Evolutionary conservation across 2,888 invertebrate genomes (phyloP).

Genomic region (Blomia tropicalis): DNA sequence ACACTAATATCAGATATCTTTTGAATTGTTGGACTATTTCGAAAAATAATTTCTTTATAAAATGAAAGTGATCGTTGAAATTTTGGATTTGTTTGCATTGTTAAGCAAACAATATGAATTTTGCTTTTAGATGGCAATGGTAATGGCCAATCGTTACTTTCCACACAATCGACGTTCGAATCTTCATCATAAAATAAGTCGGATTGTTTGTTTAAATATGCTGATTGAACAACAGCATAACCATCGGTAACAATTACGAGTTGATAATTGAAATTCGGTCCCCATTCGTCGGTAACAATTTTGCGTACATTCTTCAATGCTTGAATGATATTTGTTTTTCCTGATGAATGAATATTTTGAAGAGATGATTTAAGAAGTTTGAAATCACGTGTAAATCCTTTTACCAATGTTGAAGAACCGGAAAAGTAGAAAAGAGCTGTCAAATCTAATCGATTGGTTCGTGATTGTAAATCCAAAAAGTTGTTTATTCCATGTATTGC

Average conservation of each 20-base stretch:
- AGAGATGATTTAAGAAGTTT: slow-evolving; percentile 58
- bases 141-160: slow-evolving; percentile 41
- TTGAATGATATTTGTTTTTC: slow-evolving; percentile 66
- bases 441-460: slow-evolving; percentile 53
- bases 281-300: slow-evolving; percentile 72
- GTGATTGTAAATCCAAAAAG: slow-evolving; percentile 48
- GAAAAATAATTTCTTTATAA: slow-evolving; percentile 62
- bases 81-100: slow-evolving; percentile 34
- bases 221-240: slow-evolving; percentile 11
- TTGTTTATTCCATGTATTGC: slow-evolving; percentile 50
- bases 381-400: slow-evolving; percentile 75
- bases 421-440: slow-evolving; percentile 44
- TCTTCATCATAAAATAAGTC: background rate
- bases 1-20: slow-evolving; percentile 34
- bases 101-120: slow-evolving; percentile 44
- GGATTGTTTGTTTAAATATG: background rate
- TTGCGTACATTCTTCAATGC: slow-evolving; percentile 62
- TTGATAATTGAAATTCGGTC: slow-evolving; percentile 62
- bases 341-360: slow-evolving; percentile 55
- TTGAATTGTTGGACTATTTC: slow-evolving; percentile 43
- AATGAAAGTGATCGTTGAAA: slow-evolving; percentile 46
- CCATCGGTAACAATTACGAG: slow-evolving; percentile 36
- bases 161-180: slow-evolving; percentile 28
- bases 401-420: slow-evolving; percentile 40
- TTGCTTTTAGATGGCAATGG: slow-evolving; percentile 65